Percentiles rank a stretch among this genome's conserved stretches.
phyloP scores from a whole-genome alignment of 2,888 invertebrate species.

The Diadegma fenestrale region DNA sequence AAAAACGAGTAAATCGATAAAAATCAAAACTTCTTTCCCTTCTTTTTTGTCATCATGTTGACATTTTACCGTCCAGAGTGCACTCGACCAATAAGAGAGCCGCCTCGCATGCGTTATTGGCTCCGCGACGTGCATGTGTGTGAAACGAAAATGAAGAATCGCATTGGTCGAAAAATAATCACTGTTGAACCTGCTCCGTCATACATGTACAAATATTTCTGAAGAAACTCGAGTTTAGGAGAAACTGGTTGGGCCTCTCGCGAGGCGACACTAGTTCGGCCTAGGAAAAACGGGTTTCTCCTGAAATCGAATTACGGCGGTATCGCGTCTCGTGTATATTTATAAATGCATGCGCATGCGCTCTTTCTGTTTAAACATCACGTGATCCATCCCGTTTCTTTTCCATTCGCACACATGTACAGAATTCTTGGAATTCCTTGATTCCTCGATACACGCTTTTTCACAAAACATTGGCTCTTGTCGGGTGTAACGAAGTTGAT shows the following conservation, averaged over 20 bases:
- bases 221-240: background rate
- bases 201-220: background rate
- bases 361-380: slow-evolving; percentile 19
- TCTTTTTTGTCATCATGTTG: background rate
- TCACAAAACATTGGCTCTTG: slow-evolving; percentile 37
- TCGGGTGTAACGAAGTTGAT: slow-evolving; percentile 41
- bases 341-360: slow-evolving; percentile 21
- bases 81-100: background rate
- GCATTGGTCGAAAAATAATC: background rate
- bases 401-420: slow-evolving; percentile 46
- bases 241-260: background rate
- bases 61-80: background rate
- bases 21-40: background rate
- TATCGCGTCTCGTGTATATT: slow-evolving; percentile 6
- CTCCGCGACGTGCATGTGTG: background rate
- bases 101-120: background rate
- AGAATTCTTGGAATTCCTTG: slow-evolving; percentile 60
- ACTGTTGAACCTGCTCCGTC: background rate
- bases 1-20: background rate
- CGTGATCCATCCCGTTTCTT: slow-evolving; percentile 42
- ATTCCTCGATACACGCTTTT: slow-evolving; percentile 53
- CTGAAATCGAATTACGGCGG: background rate
- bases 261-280: background rate
- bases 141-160: background rate
- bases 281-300: background rate